These are phyloP conservation scores for Macaria notata DNA, from an alignment of 2,888 invertebrate genomes.

Conservation along the genomic window DNA sequence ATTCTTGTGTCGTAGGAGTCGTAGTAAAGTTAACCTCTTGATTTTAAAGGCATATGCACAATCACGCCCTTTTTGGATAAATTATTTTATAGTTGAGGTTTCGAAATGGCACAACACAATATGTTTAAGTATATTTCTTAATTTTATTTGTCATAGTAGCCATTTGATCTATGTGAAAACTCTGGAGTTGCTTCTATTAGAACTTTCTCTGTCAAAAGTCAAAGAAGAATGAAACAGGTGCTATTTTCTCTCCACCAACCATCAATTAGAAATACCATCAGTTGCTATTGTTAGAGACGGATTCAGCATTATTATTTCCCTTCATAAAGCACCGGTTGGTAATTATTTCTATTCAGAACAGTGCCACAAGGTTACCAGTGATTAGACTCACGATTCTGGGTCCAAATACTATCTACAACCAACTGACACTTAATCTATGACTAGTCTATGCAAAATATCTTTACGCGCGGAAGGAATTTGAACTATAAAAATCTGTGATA, in stretches of 20 bases:
- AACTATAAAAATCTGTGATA: no score
- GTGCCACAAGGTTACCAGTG: constrained; percentile 27
- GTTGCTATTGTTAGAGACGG: constrained; percentile 1
- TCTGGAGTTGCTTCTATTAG: no score
- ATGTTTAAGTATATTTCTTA: no score
- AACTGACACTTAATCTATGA: constrained; percentile 10
- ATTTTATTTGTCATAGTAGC: no score
- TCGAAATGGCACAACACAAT: no score
- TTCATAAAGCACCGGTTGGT: constrained; percentile 15
- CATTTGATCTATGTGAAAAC: no score
- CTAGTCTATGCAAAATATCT: no score
- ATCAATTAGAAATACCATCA: background rate
- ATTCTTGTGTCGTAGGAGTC: constrained; percentile 10
- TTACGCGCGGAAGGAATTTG: no score
- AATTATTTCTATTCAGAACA: constrained; percentile 27
- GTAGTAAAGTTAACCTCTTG: background rate
- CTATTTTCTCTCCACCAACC: background rate
- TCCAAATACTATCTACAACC: constrained; percentile 3
- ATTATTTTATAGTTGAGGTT: no score
- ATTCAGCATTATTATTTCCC: constrained; percentile 11
- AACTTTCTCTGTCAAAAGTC: no score
- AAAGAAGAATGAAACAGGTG: constrained; percentile 2
- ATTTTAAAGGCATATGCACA: no score
- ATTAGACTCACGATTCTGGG: constrained; percentile 27
- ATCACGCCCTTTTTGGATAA: no score